Evolutionary conservation across 2,888 invertebrate species (phyloP), one percentile per base, ranked within the genome.

Genomic region (Heliconius ismenius): DNA sequence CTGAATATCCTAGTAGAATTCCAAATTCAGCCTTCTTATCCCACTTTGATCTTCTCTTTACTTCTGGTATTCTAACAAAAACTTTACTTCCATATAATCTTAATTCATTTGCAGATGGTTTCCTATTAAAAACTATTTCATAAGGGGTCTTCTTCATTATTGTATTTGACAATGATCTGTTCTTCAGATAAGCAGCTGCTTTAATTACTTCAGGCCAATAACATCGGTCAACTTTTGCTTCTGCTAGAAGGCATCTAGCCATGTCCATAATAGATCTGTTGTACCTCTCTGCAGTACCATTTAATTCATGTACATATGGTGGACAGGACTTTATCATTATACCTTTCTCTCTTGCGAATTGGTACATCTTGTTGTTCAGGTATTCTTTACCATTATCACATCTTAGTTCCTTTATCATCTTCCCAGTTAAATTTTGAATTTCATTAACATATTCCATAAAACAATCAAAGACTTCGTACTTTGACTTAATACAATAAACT

Each of bases 101-200:
- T 43, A 43, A 43, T 81, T 83, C 11, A 9, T 81, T 28, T 15
- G 81, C 77, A 36, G 74, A 74, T 62, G 83, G 83, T 74, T 84
- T 84, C 6, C 11, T 79, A 54, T 36, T 49, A n/a, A 82, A 82
- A 78, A 82, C 81, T 78, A 81, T 81, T 70, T 85, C 75, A 70
- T 64, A 70, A 0, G 77, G 74, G 10, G 39, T 68, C 54, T 68
- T 74, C 24, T 64, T 62, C 24, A 74, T 70, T 18, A 74, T 69
- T 36, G 78, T 43, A 43, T 43, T 43, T 13, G 13, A 54, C 54
- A 78, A 67, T n/a, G 76, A 78, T 76, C 78, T 74, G 24, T 79
- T 81, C 64, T 78, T 77, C 69, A 78, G 72, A 76, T 81, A 78
- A 24, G 79, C 77, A 64, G 78, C 80, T 69, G 78, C 77, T 74